phyloP scores from a whole-genome alignment of 2,113 vertebrate genomes.

The Mobula birostris region DNA sequence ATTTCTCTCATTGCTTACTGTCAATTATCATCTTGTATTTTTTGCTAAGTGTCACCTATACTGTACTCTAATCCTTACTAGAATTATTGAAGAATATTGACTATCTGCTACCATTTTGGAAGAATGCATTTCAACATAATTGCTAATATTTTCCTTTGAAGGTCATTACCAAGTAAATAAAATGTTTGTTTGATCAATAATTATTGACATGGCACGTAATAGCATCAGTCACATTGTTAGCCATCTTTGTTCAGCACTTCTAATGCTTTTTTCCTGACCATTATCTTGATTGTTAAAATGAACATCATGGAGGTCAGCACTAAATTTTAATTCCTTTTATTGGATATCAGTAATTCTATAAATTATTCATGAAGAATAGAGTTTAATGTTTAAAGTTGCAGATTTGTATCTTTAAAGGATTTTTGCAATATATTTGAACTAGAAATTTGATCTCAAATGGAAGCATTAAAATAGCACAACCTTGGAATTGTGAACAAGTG shows the following conservation, averaged over 20 bases:
- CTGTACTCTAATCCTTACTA: not conserved
- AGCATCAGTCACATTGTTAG: not conserved
- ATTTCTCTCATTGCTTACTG: not conserved
- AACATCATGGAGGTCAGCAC: not conserved
- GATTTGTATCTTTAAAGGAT: not conserved
- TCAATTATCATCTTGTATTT: not conserved
- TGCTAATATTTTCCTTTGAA: not conserved
- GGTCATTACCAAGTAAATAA: not conserved
- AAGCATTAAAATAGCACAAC: too few relatives aligned
- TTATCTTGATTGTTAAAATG: not conserved
- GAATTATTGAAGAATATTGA: not conserved
- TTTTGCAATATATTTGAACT: too few relatives aligned
- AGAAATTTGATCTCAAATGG: too few relatives aligned
- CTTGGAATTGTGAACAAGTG: too few relatives aligned
- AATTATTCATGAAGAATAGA: not conserved
- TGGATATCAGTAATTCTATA: not conserved
- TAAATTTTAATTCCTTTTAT: not conserved
- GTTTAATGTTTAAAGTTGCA: not conserved
- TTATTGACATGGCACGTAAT: not conserved
- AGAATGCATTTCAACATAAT: not conserved
- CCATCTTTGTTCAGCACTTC: not conserved
- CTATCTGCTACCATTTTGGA: not conserved
- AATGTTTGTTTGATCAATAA: constrained; percentile 16
- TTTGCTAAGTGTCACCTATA: not conserved
- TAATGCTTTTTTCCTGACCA: not conserved